Conservation (phyloP, 2,113 vertebrate species). For the Gnathonemus longibarbis region DNA sequence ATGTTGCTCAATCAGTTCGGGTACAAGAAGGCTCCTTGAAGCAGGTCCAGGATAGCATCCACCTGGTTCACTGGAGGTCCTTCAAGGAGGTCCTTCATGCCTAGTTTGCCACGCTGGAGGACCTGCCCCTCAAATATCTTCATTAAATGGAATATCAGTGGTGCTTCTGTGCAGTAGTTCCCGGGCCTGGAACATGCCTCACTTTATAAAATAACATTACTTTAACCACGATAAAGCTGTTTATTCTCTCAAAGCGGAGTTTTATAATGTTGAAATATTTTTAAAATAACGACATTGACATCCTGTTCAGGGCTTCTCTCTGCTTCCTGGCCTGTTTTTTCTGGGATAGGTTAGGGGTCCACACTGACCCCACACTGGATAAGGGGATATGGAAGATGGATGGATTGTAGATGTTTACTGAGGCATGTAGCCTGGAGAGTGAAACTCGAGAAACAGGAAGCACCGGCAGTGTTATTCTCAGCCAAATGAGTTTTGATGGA, state of each 20-base stretch:
- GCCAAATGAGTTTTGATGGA: neutral
- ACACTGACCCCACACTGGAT: neutral
- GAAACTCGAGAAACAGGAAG: neutral
- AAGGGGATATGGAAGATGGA: neutral
- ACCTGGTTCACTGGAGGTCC: neutral
- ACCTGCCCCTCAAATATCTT: neutral
- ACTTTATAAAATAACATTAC: neutral
- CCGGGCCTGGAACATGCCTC: neutral
- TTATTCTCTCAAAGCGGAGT: neutral
- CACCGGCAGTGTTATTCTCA: neutral
- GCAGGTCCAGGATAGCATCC: neutral
- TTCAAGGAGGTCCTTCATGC: neutral
- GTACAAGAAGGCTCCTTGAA: neutral
- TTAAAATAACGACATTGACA: neutral
- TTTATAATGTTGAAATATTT: neutral
- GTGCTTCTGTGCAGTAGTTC: neutral
- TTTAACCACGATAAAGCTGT: neutral
- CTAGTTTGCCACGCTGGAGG: neutral
- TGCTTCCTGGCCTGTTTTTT: neutral
- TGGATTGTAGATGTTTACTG: neutral
- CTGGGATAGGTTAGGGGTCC: neutral
- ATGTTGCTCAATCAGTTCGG: neutral
- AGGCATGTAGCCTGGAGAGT: neutral
- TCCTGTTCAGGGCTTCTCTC: neutral
- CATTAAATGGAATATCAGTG: neutral